Base-by-base conservation (phyloP, 1,140 invertebrate species). In the Drosophila truncata region DNA sequence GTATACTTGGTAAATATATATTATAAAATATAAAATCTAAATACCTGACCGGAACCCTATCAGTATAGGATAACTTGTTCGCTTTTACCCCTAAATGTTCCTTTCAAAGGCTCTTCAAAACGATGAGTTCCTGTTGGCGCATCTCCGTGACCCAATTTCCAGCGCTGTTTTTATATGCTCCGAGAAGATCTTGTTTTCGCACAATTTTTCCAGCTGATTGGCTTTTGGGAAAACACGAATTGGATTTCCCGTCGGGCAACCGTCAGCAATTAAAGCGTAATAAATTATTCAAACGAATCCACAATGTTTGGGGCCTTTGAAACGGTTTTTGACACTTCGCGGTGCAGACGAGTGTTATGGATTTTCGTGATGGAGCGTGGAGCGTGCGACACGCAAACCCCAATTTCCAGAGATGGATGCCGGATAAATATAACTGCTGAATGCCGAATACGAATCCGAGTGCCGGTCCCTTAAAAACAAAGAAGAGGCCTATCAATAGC, bases 201-300 rank as follows among this genome's bases (percentile, higher is more conserved):
- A 88, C 87, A 77, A 83, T 80, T 82, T 85, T 64, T 87, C 84
- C 84, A 73, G 49, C 71, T 87, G 84, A 88, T 88, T 83, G 82
- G 61, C 63, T 87, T 80, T 69, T 71, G 75, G 69, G 59, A 74
- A 76, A 86, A 65, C 74, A 67, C 70, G 60, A 77, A 74, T 72
- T 46, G 60, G 50, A 62, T 64, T 84, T 60, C 50, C 66, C 65
- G 47, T 20, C 37, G 76, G 61, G 58, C 37, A 76, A 54, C 54
- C 49, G n/a, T 33, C 18, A 39, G 41, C 75, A 85, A 85, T 82
- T 85, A 78, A 47, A 61, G 50, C 37, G 27, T 47, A 59, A 85
- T 87, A 82, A 86, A 82, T 82, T 85, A 87, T 85, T 72, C 69
- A 82, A 64, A 75, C 65, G 61, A 62, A 63, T 33, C 18, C 46